Evolutionary conservation across 2,888 invertebrate genomes (phyloP).

Genomic region (Acronicta alni): DNA sequence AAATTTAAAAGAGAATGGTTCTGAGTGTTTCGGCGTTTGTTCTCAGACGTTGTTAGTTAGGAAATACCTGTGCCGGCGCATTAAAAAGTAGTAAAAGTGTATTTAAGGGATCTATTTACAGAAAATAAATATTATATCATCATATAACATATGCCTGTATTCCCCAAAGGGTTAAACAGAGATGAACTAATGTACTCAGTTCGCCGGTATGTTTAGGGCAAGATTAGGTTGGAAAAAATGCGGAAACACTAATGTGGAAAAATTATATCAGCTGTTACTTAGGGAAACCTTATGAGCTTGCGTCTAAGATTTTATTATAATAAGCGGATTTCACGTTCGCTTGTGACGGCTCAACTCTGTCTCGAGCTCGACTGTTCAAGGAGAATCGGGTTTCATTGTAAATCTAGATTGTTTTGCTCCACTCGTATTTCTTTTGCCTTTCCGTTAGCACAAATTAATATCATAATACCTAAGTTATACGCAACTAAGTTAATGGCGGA

Average conservation of each 20-base stretch:
- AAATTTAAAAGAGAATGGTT: too few species aligned
- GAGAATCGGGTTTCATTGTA: slow-evolving; percentile 81
- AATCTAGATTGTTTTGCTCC: slow-evolving; percentile 78
- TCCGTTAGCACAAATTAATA: slow-evolving; percentile 51
- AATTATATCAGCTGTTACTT: slow-evolving; percentile 26
- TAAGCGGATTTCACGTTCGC: slow-evolving; percentile 78
- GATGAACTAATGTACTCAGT: too few species aligned
- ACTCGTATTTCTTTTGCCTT: slow-evolving; percentile 74
- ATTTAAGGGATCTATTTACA: too few species aligned
- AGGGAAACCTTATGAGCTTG: slow-evolving; percentile 73
- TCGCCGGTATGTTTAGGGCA: too few species aligned
- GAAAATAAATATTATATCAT: too few species aligned
- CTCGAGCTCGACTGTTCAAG: slow-evolving; percentile 67
- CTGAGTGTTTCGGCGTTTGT: too few species aligned
- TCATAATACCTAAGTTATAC: slow-evolving; percentile 36
- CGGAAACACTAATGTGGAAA: slow-evolving; percentile 9
- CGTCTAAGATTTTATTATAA: slow-evolving; percentile 73
- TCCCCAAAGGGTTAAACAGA: too few species aligned
- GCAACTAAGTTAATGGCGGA: slow-evolving; percentile 35
- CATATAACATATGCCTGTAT: too few species aligned
- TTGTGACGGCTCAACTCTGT: slow-evolving; percentile 57
- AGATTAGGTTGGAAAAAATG: slow-evolving; percentile 9
- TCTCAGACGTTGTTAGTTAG: too few species aligned
- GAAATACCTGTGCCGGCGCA: too few species aligned
- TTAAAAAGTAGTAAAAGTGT: too few species aligned